Percentiles rank a stretch among this genome's conserved stretches.
Conservation (phyloP, 2,113 vertebrate species). For the Bolborhynchus lineola region DNA sequence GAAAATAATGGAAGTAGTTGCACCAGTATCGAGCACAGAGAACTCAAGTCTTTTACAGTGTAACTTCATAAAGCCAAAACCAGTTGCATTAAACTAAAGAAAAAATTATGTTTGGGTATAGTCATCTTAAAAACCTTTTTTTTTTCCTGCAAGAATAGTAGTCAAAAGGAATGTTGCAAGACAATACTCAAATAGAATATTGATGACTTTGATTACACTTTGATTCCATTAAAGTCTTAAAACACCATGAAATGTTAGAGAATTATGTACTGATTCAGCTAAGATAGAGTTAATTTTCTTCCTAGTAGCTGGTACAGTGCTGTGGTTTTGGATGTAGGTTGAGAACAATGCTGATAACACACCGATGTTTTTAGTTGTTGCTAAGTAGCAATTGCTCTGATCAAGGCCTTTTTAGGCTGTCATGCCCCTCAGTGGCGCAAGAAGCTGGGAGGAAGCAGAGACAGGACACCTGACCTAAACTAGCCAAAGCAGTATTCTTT, state of each 20-base stretch:
- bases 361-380: neutral
- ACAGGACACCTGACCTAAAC: neutral
- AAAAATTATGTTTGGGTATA: neutral
- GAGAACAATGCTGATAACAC: neutral
- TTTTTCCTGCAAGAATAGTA: neutral
- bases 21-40: neutral
- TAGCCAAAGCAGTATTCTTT: neutral
- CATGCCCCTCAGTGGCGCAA: neutral
- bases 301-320: neutral
- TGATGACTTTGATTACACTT: neutral
- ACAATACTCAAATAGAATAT: neutral
- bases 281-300: neutral
- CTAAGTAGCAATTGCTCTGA: neutral
- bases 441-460: neutral
- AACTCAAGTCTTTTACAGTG: neutral
- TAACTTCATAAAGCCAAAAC: neutral
- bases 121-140: neutral
- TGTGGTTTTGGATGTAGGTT: neutral
- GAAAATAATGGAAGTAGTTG: neutral
- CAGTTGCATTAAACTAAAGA: neutral
- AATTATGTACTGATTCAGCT: neutral
- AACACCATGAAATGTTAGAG: neutral
- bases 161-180: neutral
- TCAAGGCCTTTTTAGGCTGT: neutral
- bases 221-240: neutral